phyloP scores from a whole-genome alignment of 2,113 vertebrate genomes.

The Tretioscincus oriximinensis region DNA sequence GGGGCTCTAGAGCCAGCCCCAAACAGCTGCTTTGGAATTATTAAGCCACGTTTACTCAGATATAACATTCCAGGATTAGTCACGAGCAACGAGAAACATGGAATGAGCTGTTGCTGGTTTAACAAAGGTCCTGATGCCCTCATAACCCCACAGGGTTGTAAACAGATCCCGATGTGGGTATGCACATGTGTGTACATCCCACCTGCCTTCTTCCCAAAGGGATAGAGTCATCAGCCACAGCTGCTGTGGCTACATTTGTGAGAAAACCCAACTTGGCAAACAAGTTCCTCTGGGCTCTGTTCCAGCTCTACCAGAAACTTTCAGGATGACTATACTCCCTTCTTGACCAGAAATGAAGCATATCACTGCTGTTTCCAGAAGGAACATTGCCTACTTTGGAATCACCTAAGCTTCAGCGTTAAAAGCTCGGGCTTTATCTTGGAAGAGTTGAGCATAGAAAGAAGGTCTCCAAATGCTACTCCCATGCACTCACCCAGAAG shows the following conservation, averaged over 20 bases:
- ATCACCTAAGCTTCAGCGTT: not conserved
- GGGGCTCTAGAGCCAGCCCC: not conserved
- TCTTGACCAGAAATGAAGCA: not conserved
- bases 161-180: conserved; percentile 3
- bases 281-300: not conserved
- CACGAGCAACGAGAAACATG: not conserved
- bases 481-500: conserved; percentile 85
- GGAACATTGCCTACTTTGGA: not conserved
- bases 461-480: not conserved
- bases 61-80: conserved; percentile 28
- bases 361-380: not conserved
- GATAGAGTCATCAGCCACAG: conserved; percentile 13
- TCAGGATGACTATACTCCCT: not conserved
- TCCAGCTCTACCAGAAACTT: conserved; percentile 11
- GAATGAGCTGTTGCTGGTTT: conserved; percentile 15
- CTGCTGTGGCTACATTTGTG: conserved; percentile 4
- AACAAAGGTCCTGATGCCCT: conserved; percentile 3
- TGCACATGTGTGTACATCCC: no score
- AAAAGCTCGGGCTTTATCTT: not conserved
- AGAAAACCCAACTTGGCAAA: conserved; percentile 18
- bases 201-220: not conserved
- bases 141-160: conserved; percentile 3
- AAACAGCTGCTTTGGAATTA: conserved; percentile 7
- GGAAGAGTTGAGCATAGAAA: not conserved
- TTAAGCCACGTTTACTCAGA: not conserved